Evolutionary conservation across 2,888 invertebrate species (phyloP), one percentile per base, ranked within the genome.

Genomic region (Scotopteryx bipunctaria): DNA sequence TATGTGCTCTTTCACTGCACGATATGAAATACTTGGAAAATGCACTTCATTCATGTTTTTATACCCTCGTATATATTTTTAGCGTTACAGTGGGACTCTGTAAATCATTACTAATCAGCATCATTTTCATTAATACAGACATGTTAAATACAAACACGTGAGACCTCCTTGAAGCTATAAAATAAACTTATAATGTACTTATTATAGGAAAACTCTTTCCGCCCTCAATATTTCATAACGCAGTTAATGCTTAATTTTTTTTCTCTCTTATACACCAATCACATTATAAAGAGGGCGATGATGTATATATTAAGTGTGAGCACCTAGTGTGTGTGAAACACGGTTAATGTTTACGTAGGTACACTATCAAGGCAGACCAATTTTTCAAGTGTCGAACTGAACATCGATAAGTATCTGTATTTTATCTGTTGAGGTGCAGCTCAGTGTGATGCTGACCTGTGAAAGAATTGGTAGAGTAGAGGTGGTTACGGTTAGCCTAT

Each of bases 391-490:
- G 35, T 27, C 41, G 31, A 53, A 50, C 50, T 43, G 45, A 65
- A 67, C 64, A 61, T 56, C 43, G 44, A 44, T 59, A 9, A 3
- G 9, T 27, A 59, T 57, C 60, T 49, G 49, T 38, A 27, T 50
- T 29, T 52, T 71, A 72, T 72, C 73, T 65, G 5, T 51, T 13
- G 55, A 65, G 62, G 63, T 63, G 61, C 60, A 67, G 62, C 48
- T 57, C 72, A 76, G 76, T 76, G 67, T 67, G 69, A 74, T 73
- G 73, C 67, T 76, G 68, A 59, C 56, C 53, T 52, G 69, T 58
- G 57, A 25, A 45, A 48, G 61, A 59, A 60, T 46, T 44, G 60
- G 60, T 56, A 50, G 54, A 45, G 42, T 52, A 51, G 50, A 55
- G 57, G 37, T 48, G 19, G 44, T 41, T n/a, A n/a, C n/a, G 47